A percentile compares a stretch with the other conserved stretches of the same genome.
phyloP scores from a whole-genome alignment of 1,140 invertebrate species.

The Drosophila melanica region DNA sequence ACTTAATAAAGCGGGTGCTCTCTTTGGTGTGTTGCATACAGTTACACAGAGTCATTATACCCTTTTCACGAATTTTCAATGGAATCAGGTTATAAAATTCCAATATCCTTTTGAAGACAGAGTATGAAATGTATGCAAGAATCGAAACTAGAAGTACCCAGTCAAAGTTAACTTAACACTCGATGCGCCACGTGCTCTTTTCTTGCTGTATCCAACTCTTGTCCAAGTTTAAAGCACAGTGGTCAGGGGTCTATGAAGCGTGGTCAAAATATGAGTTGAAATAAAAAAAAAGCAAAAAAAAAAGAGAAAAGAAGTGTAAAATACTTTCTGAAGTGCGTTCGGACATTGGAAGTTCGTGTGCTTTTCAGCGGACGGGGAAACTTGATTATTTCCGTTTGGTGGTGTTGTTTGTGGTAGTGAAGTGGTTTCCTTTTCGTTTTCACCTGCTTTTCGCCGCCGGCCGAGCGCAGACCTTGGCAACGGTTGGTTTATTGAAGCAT shows the following conservation, averaged over 20 bases:
- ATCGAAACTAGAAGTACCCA: conserved; percentile 7
- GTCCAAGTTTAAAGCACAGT: conserved; percentile 20
- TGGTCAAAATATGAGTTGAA: conserved; percentile 47
- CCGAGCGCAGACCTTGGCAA: conserved; percentile 31
- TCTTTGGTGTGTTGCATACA: too few species aligned
- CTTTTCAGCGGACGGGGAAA: conserved; percentile 68
- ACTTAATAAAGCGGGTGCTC: too few species aligned
- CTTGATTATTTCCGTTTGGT: conserved; percentile 65
- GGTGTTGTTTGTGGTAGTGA: conserved; percentile 14
- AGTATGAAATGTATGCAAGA: conserved; percentile 2
- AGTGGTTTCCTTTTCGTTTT: conserved; percentile 22
- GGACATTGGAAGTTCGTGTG: conserved; percentile 62
- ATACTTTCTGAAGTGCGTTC: conserved; percentile 68
- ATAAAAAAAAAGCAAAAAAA: conserved; percentile 20
- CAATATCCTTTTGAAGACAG: neutral
- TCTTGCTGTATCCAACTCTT: conserved; percentile 47
- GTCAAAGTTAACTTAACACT: conserved; percentile 22
- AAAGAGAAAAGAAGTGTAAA: conserved; percentile 34
- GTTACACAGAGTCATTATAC: too few species aligned
- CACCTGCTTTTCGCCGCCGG: neutral
- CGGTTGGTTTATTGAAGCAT: conserved; percentile 67
- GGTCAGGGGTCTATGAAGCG: neutral
- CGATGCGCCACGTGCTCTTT: conserved; percentile 35
- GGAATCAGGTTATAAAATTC: neutral
- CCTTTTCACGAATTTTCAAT: neutral